Evolutionary conservation across 1,140 invertebrate species (phyloP), one percentile per base, ranked within the genome.

Genomic region (Zophobas atratus): DNA sequence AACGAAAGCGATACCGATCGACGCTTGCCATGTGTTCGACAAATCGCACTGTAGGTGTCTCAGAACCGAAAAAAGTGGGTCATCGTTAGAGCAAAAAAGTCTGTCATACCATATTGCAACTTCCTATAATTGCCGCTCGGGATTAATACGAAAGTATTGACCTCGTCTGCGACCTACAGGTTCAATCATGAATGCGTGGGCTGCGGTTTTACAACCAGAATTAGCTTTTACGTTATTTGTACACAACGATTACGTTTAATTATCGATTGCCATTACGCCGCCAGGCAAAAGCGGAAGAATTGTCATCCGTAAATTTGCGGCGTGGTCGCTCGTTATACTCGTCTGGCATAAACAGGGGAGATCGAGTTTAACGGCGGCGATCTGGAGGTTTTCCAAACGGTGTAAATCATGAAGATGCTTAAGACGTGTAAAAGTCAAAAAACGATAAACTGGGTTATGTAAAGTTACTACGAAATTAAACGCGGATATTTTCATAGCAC

Each of bases 131-230:
- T 20, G 4, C 36, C 20, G 60, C 41, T 67, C 60, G 43, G 60
- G 8, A 67, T 43, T 43, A 78, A 81, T 80, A 80, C 79, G 79
- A 81, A 82, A 77, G 82, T 80, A 73, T 79, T 80, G 82, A 83
- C 82, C 82, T 83, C 82, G 82, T 83, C 82, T 83, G 79, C 82
- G 81, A 81, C 82, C 82, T 79, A 83, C 82, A 79, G 78, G 82
- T 83, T 83, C 78, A 82, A 77, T 80, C 60, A 49, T 35, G 72
- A 56, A 70, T 76, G 78, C 81, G 82, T 82, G 76, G 81, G 81
- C 43, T 57, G 72, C 20, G 72, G 41, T 41, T 75, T 75, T 57
- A 75, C 56, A 57, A 67, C 60, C 60, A 67, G 60, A 67, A 67
- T 67, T 67, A 67, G 39, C 60, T 41, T 63, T 63, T 35, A 63